Evolutionary conservation across 2,113 vertebrate species (phyloP).

Genomic region (Plestiodon gilberti): DNA sequence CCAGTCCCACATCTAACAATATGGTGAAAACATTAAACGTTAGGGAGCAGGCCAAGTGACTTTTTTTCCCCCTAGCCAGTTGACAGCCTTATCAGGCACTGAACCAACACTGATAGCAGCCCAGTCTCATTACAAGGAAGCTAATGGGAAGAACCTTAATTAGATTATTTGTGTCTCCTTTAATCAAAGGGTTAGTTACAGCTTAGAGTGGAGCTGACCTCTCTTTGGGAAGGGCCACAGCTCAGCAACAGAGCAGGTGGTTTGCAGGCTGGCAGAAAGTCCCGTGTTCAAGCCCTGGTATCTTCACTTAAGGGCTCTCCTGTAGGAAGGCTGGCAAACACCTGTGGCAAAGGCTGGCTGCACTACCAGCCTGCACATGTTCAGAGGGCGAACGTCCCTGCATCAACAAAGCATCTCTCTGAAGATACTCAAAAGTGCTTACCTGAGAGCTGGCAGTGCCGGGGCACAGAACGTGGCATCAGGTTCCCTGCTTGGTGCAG

Average conservation of each 20-base stretch:
- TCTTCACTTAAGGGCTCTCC: not conserved
- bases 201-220: not conserved
- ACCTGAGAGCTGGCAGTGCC: slow-evolving; percentile 91
- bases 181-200: slow-evolving; percentile 46
- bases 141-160: slow-evolving; percentile 26
- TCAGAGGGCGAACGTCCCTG: not conserved
- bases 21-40: too few species aligned
- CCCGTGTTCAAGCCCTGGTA: not conserved
- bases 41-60: too few species aligned
- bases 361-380: not conserved
- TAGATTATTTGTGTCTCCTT: slow-evolving; percentile 18
- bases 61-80: not conserved
- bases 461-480: slow-evolving; percentile 89
- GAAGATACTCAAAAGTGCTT: slow-evolving; percentile 28
- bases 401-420: not conserved
- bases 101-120: not conserved
- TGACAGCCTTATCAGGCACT: not conserved
- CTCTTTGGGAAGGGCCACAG: not conserved
- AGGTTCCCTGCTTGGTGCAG: slow-evolving; percentile 90
- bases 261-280: not conserved
- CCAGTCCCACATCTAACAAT: too few species aligned
- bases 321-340: not conserved
- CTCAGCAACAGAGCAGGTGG: not conserved
- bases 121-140: not conserved
- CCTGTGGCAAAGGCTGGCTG: too few species aligned